Conservation (phyloP, 2,113 vertebrate genomes). For the Addax nasomaculatus region DNA sequence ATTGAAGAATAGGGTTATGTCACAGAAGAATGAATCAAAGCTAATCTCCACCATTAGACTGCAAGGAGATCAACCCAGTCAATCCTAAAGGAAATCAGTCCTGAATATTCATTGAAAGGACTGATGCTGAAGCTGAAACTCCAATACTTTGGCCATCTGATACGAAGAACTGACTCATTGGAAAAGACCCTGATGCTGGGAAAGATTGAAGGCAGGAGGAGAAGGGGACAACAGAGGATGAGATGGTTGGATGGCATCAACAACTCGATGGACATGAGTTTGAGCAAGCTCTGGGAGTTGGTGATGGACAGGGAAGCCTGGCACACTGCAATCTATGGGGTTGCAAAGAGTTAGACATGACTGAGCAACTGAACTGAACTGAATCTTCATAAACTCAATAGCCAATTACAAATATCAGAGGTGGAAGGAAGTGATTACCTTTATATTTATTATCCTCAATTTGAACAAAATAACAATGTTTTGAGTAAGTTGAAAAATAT, state of each 20-base stretch:
- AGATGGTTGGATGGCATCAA: not conserved
- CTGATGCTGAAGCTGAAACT: not conserved
- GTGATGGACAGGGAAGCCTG: not conserved
- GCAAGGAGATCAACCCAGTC: not conserved
- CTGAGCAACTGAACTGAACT: not conserved
- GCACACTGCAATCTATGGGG: fast-evolving
- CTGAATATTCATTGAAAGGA: not conserved
- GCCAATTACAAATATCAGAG: not conserved
- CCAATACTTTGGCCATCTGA: not conserved
- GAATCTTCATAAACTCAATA: not conserved
- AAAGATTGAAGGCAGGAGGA: not conserved
- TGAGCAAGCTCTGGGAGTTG: not conserved
- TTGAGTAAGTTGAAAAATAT: not conserved
- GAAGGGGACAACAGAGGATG: not conserved
- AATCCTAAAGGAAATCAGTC: not conserved
- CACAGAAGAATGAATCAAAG: not conserved
- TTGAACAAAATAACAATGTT: not conserved
- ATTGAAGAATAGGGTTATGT: not conserved
- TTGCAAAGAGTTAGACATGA: not conserved
- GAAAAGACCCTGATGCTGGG: not conserved
- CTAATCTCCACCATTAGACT: not conserved
- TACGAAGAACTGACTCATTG: fast-evolving
- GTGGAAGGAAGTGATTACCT: not conserved
- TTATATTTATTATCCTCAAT: not conserved
- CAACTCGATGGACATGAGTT: not conserved